Percentiles rank a stretch among this genome's conserved stretches.
These are phyloP conservation scores for Actenoides hombroni DNA, from an alignment of 2,113 vertebrate species.

Conservation along the genomic window DNA sequence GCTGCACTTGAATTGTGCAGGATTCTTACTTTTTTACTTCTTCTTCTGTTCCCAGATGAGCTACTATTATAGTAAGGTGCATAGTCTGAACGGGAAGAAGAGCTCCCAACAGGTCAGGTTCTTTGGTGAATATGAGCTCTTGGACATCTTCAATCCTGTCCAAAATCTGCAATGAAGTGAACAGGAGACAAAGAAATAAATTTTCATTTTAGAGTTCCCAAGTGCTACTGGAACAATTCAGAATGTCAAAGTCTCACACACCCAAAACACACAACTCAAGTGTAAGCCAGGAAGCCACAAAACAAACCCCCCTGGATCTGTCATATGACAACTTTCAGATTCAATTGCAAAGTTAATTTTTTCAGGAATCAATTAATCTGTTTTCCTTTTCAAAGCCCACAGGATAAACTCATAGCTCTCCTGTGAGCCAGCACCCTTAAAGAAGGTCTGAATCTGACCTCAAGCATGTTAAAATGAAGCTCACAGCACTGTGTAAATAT, in stretches of 20 bases:
- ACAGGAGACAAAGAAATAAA: not conserved
- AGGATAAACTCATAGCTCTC: not conserved
- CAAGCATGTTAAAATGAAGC: conserved; percentile 8
- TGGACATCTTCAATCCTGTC: conserved; percentile 64
- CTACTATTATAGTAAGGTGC: conserved; percentile 18
- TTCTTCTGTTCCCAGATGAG: conserved; percentile 38
- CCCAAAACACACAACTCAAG: not conserved
- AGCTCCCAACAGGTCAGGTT: conserved; percentile 45
- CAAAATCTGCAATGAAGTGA: conserved; percentile 49
- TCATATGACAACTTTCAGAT: not conserved
- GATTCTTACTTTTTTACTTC: conserved; percentile 57
- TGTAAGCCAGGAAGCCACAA: not conserved
- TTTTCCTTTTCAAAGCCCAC: conserved; percentile 13
- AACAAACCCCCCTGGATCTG: not conserved
- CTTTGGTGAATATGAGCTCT: conserved; percentile 43
- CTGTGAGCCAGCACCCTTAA: not conserved
- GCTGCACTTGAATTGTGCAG: not conserved
- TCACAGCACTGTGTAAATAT: conserved; percentile 43
- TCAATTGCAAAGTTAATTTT: not conserved
- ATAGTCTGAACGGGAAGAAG: conserved; percentile 43
- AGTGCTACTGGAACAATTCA: not conserved
- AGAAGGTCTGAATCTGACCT: not conserved
- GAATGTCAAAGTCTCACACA: not conserved
- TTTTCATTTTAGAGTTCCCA: not conserved
- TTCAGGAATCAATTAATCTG: not conserved